phyloP scores from a whole-genome alignment of 2,888 invertebrate genomes.

The Drosophila flavopinicola region DNA sequence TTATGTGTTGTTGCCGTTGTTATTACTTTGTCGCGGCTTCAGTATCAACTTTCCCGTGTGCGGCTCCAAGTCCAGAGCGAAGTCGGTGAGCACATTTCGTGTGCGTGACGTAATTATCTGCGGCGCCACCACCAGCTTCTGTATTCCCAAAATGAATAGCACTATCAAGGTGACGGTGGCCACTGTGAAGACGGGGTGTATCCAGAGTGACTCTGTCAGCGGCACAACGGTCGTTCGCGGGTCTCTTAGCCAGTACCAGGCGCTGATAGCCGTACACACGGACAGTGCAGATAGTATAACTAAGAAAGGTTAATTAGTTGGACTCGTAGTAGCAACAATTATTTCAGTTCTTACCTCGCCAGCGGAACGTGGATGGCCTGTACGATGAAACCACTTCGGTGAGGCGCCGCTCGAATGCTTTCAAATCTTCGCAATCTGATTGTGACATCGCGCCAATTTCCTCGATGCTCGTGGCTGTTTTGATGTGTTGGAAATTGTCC shows the following conservation, averaged over 20 bases:
- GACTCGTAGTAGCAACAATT: not conserved
- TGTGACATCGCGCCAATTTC: slow-evolving; percentile 87
- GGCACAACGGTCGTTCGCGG: slow-evolving; percentile 96
- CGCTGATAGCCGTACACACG: slow-evolving; percentile 95
- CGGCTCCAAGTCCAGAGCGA: slow-evolving; percentile 90
- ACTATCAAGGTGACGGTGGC: slow-evolving; percentile 92
- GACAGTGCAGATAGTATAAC: slow-evolving; percentile 94
- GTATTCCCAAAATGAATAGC: slow-evolving; percentile 96
- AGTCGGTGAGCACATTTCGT: slow-evolving; percentile 94
- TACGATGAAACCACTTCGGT: slow-evolving; percentile 98
- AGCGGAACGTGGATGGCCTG: slow-evolving; percentile 96
- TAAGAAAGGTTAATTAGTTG: slow-evolving; percentile 83
- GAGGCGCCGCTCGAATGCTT: slow-evolving; percentile 97
- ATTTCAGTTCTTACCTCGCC: slow-evolving; percentile 92
- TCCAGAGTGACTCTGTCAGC: slow-evolving; percentile 94
- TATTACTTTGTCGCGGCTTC: slow-evolving; percentile 90
- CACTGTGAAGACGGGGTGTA: slow-evolving; percentile 97
- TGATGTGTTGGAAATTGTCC: slow-evolving; percentile 71
- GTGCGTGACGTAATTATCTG: slow-evolving; percentile 97
- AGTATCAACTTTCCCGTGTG: slow-evolving; percentile 97
- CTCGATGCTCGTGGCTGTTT: slow-evolving; percentile 75
- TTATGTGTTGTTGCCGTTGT: slow-evolving; percentile 74
- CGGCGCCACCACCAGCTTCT: slow-evolving; percentile 97
- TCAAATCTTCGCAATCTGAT: slow-evolving; percentile 97
- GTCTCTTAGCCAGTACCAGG: slow-evolving; percentile 98